A percentile compares a stretch with the other conserved stretches of the same genome.
These are phyloP conservation scores for Ceratosolen fusciceps DNA, from an alignment of 1,140 invertebrate genomes.

Conservation along the genomic window DNA sequence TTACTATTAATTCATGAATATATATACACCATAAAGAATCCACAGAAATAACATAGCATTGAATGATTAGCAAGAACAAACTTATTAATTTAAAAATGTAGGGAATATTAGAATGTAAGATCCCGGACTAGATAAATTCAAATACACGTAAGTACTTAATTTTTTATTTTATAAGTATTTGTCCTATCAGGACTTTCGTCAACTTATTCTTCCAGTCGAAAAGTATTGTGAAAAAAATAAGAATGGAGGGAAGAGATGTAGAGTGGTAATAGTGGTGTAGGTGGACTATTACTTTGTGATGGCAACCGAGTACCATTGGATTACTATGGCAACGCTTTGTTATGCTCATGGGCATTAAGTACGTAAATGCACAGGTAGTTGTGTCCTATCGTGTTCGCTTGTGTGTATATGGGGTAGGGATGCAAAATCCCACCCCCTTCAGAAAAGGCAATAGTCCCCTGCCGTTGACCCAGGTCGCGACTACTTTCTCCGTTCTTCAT, in stretches of 20 bases:
- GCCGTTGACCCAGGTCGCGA: neutral
- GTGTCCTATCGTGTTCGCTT: conserved; percentile 41
- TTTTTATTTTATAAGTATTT: neutral
- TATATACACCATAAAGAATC: no score
- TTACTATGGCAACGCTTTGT: conserved; percentile 66
- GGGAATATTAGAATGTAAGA: no score
- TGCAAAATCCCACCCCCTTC: conserved; percentile 31
- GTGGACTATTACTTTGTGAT: conserved; percentile 63
- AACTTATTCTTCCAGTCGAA: neutral
- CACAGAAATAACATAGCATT: no score
- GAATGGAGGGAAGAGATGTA: neutral
- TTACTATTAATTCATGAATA: no score
- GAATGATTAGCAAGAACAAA: no score
- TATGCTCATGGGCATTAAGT: conserved; percentile 52
- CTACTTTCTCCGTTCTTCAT: no score
- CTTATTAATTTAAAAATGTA: no score
- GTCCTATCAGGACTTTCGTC: no score
- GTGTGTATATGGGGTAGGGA: neutral
- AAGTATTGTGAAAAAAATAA: neutral
- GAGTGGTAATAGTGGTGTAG: neutral
- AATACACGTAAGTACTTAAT: no score
- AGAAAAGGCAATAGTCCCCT: neutral
- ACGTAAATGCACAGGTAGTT: neutral
- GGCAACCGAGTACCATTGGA: conserved; percentile 59
- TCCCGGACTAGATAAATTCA: no score